phyloP scores from a whole-genome alignment of 2,113 vertebrate species.

The Sylvilagus bachmani region DNA sequence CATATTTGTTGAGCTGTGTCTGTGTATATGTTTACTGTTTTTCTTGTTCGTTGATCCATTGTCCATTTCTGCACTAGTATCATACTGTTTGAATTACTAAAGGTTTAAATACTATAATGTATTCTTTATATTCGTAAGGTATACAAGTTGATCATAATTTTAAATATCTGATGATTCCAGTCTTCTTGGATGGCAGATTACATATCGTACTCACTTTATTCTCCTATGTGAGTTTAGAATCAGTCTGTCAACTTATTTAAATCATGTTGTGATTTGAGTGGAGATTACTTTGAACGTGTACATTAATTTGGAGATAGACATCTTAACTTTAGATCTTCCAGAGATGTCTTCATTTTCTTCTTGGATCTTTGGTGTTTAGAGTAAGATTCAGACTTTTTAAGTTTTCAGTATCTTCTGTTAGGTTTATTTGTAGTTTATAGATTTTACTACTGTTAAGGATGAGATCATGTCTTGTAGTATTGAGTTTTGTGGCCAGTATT shows the following conservation, averaged over 20 bases:
- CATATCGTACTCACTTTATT: background rate
- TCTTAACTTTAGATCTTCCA: background rate
- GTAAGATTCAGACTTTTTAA: background rate
- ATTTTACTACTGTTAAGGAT: constrained; percentile 11
- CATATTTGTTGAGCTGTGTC: background rate
- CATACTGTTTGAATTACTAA: constrained; percentile 5
- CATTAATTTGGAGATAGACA: constrained; percentile 20
- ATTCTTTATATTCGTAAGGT: background rate
- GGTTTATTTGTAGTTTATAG: background rate
- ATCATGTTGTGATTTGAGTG: background rate
- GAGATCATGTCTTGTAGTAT: constrained; percentile 7
- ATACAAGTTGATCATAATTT: background rate
- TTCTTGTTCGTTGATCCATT: background rate
- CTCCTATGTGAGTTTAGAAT: background rate
- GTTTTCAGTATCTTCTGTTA: background rate
- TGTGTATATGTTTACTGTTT: background rate
- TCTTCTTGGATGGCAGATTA: background rate
- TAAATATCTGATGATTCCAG: background rate
- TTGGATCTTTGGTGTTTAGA: constrained; percentile 10
- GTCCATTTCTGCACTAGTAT: background rate
- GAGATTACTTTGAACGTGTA: background rate
- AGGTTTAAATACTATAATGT: background rate
- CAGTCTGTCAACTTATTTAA: background rate
- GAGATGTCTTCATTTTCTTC: background rate
- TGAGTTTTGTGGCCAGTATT: background rate